These are phyloP conservation scores for Proteles cristata DNA, from an alignment of 2,113 vertebrate species.

Conservation along the genomic window DNA sequence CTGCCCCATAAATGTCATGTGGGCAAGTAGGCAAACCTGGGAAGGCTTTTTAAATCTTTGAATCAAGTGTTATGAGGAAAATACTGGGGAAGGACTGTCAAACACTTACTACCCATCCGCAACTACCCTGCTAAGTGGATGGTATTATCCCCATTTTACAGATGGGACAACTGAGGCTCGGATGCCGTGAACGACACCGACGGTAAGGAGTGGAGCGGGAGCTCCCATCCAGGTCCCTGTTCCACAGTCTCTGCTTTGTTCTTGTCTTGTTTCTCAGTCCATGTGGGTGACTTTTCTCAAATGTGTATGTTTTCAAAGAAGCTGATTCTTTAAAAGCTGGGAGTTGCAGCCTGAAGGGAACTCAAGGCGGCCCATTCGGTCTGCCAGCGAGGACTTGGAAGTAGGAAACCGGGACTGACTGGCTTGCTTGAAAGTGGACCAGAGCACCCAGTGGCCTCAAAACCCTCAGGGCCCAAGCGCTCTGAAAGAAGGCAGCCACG, in stretches of 20 bases:
- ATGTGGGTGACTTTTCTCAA: neutral
- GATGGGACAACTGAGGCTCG: neutral
- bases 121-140: neutral
- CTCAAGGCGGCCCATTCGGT: neutral
- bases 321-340: neutral
- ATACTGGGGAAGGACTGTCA: neutral
- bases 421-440: neutral
- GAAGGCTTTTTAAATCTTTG: conserved; percentile 36
- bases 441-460: neutral
- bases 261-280: neutral
- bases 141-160: neutral
- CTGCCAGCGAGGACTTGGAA: neutral
- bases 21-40: conserved; percentile 54
- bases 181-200: neutral
- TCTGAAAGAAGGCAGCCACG: neutral
- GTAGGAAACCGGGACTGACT: neutral
- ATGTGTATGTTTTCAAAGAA: neutral
- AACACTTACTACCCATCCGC: neutral
- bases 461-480: neutral
- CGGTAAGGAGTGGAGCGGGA: neutral
- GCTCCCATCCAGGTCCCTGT: neutral
- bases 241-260: neutral
- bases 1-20: conserved; percentile 54
- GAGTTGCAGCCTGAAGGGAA: neutral
- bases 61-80: neutral